Percentiles rank a stretch among this genome's conserved stretches.
These are phyloP conservation scores for Marmota flaviventris DNA, from an alignment of 2,113 vertebrate species.

Conservation along the genomic window DNA sequence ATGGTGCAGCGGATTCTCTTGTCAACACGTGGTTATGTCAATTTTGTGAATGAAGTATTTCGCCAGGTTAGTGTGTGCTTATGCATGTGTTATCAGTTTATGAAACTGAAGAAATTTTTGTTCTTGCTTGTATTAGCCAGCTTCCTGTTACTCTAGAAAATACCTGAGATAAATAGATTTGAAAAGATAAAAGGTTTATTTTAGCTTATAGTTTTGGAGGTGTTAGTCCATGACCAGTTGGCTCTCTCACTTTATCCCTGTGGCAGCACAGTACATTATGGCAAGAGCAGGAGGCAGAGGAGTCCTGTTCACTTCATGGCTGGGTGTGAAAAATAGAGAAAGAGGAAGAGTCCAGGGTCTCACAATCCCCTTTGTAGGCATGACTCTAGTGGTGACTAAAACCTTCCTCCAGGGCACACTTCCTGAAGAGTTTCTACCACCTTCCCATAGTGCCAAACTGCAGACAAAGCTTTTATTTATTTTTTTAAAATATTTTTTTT, in stretches of 20 bases:
- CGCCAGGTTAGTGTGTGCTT: slow-evolving; percentile 91
- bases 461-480: neutral
- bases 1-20: slow-evolving; percentile 97
- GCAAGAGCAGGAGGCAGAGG: too few species aligned
- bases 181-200: neutral
- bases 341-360: neutral
- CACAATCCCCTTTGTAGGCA: neutral
- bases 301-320: neutral
- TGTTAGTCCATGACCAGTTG: neutral
- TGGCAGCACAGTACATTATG: neutral
- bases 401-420: neutral
- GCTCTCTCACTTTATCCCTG: neutral
- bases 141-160: neutral
- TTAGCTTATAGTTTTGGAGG: neutral
- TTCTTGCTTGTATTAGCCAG: neutral
- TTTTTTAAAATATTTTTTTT: too few species aligned
- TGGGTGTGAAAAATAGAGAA: neutral
- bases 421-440: neutral
- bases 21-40: slow-evolving; percentile 96
- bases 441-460: neutral
- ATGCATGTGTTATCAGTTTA: neutral
- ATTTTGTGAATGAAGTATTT: slow-evolving; percentile 99
- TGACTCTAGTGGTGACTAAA: neutral
- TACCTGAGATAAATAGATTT: neutral
- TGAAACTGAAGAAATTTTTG: neutral